Conservation (phyloP, 2,113 vertebrate species). For the Esox niger region DNA sequence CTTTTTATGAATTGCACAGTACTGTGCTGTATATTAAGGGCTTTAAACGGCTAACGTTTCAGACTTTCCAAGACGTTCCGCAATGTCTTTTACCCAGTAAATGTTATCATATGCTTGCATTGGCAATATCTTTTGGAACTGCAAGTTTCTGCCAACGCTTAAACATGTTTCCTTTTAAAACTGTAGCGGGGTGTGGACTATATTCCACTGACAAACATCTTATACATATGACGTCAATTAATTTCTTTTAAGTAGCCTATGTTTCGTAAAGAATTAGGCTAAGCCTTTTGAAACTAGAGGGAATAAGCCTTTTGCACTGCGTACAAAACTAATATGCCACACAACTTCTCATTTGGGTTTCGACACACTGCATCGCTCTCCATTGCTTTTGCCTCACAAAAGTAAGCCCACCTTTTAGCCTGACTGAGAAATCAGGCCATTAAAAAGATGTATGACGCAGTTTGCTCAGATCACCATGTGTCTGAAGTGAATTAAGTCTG, state of each 20-base stretch:
- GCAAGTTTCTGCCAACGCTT: not conserved
- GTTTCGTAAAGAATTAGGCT: conserved; percentile 30
- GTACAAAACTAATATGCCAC: not conserved
- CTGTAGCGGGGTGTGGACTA: not conserved
- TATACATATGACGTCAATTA: conserved; percentile 35
- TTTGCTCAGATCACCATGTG: conserved; percentile 22
- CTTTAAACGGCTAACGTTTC: not conserved
- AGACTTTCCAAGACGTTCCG: not conserved
- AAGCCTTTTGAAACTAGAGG: conserved; percentile 32
- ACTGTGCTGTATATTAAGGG: too few species aligned
- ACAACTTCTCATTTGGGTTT: not conserved
- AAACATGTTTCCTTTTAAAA: not conserved
- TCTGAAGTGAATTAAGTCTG: conserved; percentile 45
- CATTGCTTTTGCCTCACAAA: not conserved
- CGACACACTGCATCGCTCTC: not conserved
- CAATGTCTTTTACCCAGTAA: conserved; percentile 2
- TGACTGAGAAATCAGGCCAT: not conserved
- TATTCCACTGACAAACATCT: conserved; percentile 33
- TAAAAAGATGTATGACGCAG: not conserved
- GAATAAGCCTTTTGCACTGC: conserved; percentile 27
- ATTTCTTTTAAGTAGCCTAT: not conserved
- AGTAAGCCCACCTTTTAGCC: too few species aligned
- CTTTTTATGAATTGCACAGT: too few species aligned
- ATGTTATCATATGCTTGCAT: conserved; percentile 24
- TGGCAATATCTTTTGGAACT: conserved; percentile 7